These are phyloP conservation scores for Parambassis ranga DNA, from an alignment of 2,797 vertebrate species.

Conservation along the genomic window DNA sequence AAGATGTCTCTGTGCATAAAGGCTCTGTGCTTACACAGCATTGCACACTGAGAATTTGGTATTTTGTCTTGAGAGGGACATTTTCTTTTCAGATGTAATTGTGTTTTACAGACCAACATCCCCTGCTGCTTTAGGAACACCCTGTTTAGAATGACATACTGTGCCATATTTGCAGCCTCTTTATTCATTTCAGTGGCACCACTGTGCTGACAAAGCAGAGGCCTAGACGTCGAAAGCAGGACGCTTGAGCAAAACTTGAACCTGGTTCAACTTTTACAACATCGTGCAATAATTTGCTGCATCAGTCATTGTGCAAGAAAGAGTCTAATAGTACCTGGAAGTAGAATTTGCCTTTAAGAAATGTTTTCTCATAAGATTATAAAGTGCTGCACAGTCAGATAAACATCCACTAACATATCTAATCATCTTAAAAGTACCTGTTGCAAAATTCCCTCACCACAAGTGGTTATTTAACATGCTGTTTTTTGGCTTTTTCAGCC, in stretches of 20 bases:
- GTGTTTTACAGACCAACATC: neutral
- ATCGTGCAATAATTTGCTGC: no score
- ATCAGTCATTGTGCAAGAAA: no score
- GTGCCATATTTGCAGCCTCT: neutral
- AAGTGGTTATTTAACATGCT: neutral
- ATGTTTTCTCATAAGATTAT: neutral
- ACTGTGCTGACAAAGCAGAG: neutral
- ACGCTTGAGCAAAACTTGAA: neutral
- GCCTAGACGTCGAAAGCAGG: neutral
- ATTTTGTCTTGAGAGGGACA: neutral
- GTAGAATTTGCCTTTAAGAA: no score
- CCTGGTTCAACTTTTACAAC: neutral
- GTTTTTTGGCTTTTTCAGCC: neutral
- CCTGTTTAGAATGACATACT: neutral
- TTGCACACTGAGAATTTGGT: neutral
- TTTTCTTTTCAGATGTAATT: conserved; percentile 10
- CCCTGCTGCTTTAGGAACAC: neutral
- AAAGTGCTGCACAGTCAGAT: neutral
- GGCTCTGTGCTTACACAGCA: conserved; percentile 1
- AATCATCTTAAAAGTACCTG: neutral
- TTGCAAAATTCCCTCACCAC: neutral
- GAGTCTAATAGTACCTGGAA: no score
- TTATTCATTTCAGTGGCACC: neutral
- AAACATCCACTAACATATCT: neutral
- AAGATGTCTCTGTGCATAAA: neutral